A percentile compares a stretch with the other conserved stretches of the same genome.
Conservation (phyloP, 2,888 invertebrate species). For the Oscheius sp. region DNA sequence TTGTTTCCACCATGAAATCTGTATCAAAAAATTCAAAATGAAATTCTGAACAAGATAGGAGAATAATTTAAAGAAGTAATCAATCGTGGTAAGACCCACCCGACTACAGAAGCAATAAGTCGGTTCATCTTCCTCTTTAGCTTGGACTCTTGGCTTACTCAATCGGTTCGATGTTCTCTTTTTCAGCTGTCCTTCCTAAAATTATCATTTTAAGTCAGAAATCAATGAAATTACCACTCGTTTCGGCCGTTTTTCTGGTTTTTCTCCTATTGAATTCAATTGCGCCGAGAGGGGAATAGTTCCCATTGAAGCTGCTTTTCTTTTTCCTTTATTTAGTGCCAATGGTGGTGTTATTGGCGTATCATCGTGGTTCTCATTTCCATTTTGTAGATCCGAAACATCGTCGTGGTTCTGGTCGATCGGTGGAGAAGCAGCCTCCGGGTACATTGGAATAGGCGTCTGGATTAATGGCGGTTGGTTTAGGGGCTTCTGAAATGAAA, state of each 20-base stretch:
- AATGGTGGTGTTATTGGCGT: slow-evolving; percentile 7
- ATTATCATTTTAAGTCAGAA: neutral
- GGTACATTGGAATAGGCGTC: neutral
- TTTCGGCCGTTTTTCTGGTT: slow-evolving; percentile 16
- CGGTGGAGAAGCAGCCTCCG: neutral
- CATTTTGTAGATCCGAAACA: too few species aligned
- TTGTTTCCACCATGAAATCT: too few species aligned
- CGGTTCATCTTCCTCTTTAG: slow-evolving; percentile 42
- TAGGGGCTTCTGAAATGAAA: neutral
- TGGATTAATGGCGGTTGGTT: neutral
- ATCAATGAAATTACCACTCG: neutral
- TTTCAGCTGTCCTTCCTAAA: slow-evolving; percentile 19
- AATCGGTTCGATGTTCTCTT: slow-evolving; percentile 23
- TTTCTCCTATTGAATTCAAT: slow-evolving; percentile 9
- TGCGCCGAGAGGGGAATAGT: neutral
- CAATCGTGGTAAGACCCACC: slow-evolving; percentile 32
- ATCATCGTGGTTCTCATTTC: slow-evolving; percentile 29
- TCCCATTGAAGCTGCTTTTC: slow-evolving; percentile 5
- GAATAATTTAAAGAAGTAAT: neutral
- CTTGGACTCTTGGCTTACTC: slow-evolving; percentile 25
- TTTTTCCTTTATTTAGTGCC: slow-evolving; percentile 30
- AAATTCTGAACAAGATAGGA: too few species aligned
- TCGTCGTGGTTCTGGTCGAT: too few species aligned
- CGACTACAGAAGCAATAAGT: slow-evolving; percentile 51
- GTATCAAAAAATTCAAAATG: too few species aligned